Evolutionary conservation across 1,140 invertebrate genomes (phyloP).

Genomic region (Planococcus citri): DNA sequence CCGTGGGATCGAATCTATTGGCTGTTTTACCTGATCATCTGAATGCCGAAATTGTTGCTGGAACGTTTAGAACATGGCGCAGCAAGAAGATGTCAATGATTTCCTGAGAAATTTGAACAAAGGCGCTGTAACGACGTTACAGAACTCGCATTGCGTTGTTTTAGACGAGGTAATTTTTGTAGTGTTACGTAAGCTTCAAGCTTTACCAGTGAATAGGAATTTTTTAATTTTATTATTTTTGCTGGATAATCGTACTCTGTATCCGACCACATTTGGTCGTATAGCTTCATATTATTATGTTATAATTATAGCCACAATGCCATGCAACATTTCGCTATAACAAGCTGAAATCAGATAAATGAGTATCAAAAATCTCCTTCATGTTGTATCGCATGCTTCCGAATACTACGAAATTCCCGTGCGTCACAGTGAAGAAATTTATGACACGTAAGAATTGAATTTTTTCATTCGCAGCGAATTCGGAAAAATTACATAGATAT

Average conservation of each 20-base stretch:
- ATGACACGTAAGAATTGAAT: conserved; percentile 57
- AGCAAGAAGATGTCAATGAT: conserved; percentile 57
- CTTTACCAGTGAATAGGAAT: not conserved
- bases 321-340: conserved; percentile 68
- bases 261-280: conserved; percentile 74
- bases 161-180: conserved; percentile 38
- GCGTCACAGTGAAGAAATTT: conserved; percentile 91
- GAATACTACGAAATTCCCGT: conserved; percentile 94
- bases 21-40: conserved; percentile 89
- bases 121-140: conserved; percentile 54
- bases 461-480: not conserved
- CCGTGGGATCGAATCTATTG: conserved; percentile 90
- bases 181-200: not conserved
- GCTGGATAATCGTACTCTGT: conserved; percentile 54
- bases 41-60: conserved; percentile 80
- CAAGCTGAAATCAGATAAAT: conserved; percentile 50
- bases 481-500: not conserved
- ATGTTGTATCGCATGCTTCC: conserved; percentile 66
- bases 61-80: conserved; percentile 79
- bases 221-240: conserved; percentile 10
- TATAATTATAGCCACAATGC: conserved; percentile 86
- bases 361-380: conserved; percentile 59
- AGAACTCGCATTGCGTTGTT: conserved; percentile 60
- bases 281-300: conserved; percentile 97
- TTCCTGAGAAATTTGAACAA: conserved; percentile 68